Conservation (phyloP, 2,113 vertebrate genomes). For the Raja brachyura region DNA sequence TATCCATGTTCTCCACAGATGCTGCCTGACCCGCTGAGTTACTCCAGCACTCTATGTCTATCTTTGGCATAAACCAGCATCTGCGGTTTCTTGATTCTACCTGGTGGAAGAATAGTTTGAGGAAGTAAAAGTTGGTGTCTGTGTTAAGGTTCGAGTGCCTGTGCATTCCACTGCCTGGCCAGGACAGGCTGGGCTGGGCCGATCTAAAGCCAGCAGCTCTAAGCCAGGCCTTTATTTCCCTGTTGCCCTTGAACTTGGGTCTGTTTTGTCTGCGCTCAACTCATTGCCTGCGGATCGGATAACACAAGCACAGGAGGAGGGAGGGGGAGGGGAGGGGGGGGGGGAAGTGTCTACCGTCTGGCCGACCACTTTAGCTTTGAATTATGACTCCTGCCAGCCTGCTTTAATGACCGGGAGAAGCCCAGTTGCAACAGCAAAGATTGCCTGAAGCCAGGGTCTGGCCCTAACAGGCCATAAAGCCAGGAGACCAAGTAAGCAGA, state of each 20-base stretch:
- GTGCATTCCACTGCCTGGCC: not conserved
- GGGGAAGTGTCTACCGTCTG: not conserved
- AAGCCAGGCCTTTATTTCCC: not conserved
- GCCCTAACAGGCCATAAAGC: not conserved
- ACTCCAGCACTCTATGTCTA: no score
- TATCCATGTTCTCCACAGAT: no score
- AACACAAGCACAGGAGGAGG: constrained; percentile 1
- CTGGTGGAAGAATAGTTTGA: not conserved
- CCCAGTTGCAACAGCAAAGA: not conserved
- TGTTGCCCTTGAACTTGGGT: constrained; percentile 34
- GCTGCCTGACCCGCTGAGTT: no score
- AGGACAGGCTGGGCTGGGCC: not conserved
- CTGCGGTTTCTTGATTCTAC: no score
- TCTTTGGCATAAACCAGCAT: no score
- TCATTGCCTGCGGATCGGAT: constrained; percentile 18
- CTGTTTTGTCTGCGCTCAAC: constrained; percentile 32
- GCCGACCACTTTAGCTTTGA: not conserved
- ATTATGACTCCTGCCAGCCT: constrained; percentile 18
- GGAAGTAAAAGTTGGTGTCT: not conserved
- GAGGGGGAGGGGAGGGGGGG: not conserved
- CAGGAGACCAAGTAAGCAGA: not conserved
- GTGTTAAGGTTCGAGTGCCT: not conserved
- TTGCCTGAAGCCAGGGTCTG: not conserved
- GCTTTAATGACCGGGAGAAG: not conserved
- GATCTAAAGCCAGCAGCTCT: not conserved